Conservation (phyloP, 2,888 invertebrate species). For the Drosophila nr. perissopoda region DNA sequence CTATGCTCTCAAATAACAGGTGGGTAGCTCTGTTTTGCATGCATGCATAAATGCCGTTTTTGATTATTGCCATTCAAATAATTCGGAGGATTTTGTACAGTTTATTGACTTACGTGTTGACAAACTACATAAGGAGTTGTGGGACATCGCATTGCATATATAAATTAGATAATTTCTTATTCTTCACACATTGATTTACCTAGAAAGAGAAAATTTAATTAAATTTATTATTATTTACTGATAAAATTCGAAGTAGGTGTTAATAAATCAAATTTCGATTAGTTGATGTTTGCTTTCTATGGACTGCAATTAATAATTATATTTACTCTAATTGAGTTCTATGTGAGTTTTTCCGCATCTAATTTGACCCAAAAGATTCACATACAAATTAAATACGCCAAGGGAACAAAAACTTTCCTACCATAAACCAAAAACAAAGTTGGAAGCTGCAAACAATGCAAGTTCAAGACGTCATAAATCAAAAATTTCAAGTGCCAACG, state of each 20-base stretch:
- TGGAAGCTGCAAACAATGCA: constrained; percentile 38
- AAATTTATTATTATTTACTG: constrained; percentile 13
- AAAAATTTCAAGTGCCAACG: constrained; percentile 39
- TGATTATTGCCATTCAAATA: constrained; percentile 11
- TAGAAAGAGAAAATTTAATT: constrained; percentile 34
- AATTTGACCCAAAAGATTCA: constrained; percentile 30
- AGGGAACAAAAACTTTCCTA: constrained; percentile 18
- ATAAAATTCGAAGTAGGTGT: constrained; percentile 9
- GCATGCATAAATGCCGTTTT: constrained; percentile 19
- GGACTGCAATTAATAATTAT: constrained; percentile 18
- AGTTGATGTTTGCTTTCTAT: constrained; percentile 3
- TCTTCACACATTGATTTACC: constrained; percentile 41
- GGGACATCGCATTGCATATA: constrained; percentile 19
- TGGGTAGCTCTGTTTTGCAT: constrained; percentile 67
- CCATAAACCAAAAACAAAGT: constrained; percentile 3
- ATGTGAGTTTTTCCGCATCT: constrained; percentile 7
- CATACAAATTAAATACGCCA: constrained; percentile 13
- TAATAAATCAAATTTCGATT: constrained; percentile 24
- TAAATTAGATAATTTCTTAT: constrained; percentile 14
- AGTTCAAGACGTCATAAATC: constrained; percentile 56
- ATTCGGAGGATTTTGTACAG: constrained; percentile 4
- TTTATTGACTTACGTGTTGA: constrained; percentile 46
- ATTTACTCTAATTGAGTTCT: constrained; percentile 27
- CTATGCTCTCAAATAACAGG: constrained; percentile 61
- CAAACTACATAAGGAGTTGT: constrained; percentile 10